Base-by-base conservation (phyloP, 2,888 invertebrate genomes). In the Ecdyonurus torrentis region DNA sequence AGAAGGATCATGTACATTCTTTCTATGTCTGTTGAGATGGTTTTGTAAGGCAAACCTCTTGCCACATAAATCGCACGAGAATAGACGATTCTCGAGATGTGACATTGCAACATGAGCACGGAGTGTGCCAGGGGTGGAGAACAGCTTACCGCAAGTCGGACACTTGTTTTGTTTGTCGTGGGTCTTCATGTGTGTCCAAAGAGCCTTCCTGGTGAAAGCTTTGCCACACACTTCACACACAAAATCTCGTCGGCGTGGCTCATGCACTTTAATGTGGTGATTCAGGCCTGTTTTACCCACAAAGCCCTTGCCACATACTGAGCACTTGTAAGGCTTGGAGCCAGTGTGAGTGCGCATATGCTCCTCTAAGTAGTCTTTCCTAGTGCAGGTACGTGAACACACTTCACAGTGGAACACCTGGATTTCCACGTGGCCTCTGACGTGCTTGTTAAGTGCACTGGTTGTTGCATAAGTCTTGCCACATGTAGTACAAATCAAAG, bases 141-240 rank as follows among this genome's bases (percentile, higher is more conserved):
- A 67, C 20, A 10, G 24, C 58, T 66, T 65, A 23, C 58, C 52
- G 59, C 67, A 67, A 3, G 24, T 23, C 15, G 59, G 50, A 52
- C 66, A 67, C 23, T 59, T 25, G 52, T 65, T 63, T 15, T 62
- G 58, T 52, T 67, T 67, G 18, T 64, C 62, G 60, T 67, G 67
- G 10, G 65, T 59, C 63, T 67, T 69, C 66, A 66, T 65, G 66
- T 66, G 69, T 2, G 66, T 65, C 67, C 67, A 67, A 1, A 67
- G 63, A 10, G 66, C 66, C 53, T 67, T 66, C n/a, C 67, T 64
- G 2, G 64, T 66, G 63, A 69, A 70, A 25, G 66, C 63, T 55
- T 69, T 69, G 22, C 69, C 70, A 66, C 70, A 70, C 25, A 67
- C 65, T 63, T 69, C 69, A 64, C 70, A 70, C 3, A 67, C 63